phyloP scores from a whole-genome alignment of 2,113 vertebrate genomes.

The Pogonocichla stellata region DNA sequence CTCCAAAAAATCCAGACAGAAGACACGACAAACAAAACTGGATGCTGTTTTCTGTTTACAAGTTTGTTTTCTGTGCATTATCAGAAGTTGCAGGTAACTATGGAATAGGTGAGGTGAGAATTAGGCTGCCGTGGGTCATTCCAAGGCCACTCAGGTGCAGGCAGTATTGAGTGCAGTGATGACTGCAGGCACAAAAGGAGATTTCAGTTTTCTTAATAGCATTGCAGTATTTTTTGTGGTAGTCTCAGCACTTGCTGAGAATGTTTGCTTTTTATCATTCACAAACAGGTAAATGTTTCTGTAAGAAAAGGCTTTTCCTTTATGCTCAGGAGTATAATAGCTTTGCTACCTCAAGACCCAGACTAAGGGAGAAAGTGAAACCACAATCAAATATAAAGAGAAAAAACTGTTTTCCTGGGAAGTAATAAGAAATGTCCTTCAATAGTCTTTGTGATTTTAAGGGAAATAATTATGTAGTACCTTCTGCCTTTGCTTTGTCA shows the following conservation, averaged over 20 bases:
- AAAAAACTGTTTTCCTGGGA: not conserved
- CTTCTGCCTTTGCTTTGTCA: not conserved
- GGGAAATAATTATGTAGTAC: not conserved
- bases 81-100: not conserved
- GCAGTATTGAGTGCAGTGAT: not conserved
- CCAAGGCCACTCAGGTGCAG: not conserved
- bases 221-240: not conserved
- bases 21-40: not conserved
- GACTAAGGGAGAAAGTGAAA: not conserved
- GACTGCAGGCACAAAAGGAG: not conserved
- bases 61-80: not conserved
- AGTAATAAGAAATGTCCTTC: not conserved
- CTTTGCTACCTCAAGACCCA: not conserved
- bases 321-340: not conserved
- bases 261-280: not conserved
- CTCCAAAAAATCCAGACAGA: not conserved
- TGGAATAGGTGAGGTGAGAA: not conserved
- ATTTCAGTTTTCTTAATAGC: not conserved
- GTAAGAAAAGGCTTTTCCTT: not conserved
- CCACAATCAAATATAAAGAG: not conserved
- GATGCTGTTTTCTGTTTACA: not conserved
- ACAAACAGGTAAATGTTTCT: not conserved
- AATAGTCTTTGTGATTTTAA: not conserved
- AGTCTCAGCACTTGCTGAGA: not conserved
- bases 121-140: not conserved